phyloP scores from a whole-genome alignment of 92 coral and sea anemone species.

The Zoanthus gigantus region DNA sequence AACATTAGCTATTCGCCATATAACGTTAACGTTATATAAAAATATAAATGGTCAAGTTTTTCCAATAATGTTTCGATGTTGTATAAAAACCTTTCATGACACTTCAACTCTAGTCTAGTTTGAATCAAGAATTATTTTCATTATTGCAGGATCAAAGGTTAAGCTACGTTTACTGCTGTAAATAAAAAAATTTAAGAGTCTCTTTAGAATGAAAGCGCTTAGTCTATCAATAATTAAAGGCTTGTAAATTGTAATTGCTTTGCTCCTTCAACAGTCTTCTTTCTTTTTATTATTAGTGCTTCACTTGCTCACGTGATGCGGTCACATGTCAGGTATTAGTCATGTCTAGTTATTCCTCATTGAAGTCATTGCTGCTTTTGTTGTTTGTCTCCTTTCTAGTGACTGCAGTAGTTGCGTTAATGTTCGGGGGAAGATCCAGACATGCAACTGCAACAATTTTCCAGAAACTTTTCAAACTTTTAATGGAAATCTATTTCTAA shows the following conservation, averaged over 20 bases:
- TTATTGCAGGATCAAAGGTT: too few relatives aligned
- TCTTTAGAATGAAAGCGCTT: slow-evolving; percentile 38
- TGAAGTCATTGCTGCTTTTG: neutral
- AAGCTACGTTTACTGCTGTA: neutral
- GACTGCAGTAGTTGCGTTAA: too few relatives aligned
- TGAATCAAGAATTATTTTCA: neutral
- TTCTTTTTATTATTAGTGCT: neutral
- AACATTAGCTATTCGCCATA: neutral
- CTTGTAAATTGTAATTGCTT: neutral
- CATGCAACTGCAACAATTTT: too few relatives aligned
- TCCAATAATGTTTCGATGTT: neutral
- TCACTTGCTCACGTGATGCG: neutral
- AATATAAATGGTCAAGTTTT: neutral
- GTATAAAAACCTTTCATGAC: neutral
- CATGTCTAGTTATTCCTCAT: neutral
- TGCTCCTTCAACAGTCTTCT: neutral
- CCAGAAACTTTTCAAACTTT: too few relatives aligned
- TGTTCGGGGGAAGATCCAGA: too few relatives aligned
- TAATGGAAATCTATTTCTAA: too few relatives aligned
- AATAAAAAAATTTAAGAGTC: neutral
- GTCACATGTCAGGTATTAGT: neutral
- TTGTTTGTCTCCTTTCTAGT: neutral
- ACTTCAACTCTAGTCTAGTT: neutral
- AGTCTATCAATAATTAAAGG: neutral
- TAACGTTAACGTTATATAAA: neutral